Conservation (phyloP, 2,113 vertebrate species). For the Odobenus rosmarus region DNA sequence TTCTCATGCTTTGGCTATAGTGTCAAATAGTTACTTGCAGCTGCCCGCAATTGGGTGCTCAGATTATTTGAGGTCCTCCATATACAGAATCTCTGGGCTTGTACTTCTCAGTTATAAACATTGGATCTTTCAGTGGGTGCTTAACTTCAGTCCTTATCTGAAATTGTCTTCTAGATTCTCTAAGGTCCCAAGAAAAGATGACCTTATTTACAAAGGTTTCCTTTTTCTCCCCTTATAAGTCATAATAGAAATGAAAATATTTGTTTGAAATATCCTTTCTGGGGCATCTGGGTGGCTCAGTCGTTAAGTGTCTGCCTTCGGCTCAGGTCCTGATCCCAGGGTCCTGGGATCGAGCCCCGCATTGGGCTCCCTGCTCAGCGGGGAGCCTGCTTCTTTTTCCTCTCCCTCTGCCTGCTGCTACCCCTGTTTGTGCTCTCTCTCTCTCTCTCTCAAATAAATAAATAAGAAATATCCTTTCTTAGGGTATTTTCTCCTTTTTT, state of each 20-base stretch:
- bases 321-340: no score
- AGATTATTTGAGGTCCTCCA: neutral
- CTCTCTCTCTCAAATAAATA: no score
- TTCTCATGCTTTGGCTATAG: neutral
- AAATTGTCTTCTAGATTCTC: conserved; percentile 10
- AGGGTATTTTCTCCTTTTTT: neutral
- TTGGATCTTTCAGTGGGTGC: neutral
- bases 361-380: no score
- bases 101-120: neutral
- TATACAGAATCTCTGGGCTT: neutral
- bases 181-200: neutral
- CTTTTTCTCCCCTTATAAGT: neutral
- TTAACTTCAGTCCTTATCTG: neutral
- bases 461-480: neutral
- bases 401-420: no score
- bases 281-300: no score
- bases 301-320: no score
- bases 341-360: no score
- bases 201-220: neutral
- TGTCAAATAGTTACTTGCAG: neutral
- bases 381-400: no score
- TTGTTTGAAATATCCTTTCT: neutral
- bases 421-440: no score
- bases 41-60: neutral
- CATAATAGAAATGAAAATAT: neutral